These are phyloP conservation scores for Buphagus erythrorhynchus DNA, from an alignment of 2,797 vertebrate species.

Conservation along the genomic window DNA sequence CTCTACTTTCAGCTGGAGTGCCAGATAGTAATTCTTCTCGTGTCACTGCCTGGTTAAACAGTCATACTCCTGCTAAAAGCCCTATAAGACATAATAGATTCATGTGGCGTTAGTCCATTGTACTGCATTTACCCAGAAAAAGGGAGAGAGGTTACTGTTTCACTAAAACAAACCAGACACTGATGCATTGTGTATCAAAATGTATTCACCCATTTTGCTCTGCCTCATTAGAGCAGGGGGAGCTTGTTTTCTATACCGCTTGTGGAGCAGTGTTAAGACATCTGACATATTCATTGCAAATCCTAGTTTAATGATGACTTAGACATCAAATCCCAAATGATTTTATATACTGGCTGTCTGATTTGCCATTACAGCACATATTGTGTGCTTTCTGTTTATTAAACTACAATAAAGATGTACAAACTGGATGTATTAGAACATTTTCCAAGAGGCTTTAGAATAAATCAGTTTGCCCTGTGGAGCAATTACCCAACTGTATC, in stretches of 20 bases:
- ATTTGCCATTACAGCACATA: constrained; percentile 16
- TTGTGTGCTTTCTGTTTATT: constrained; percentile 50
- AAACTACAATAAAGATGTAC: constrained; percentile 4
- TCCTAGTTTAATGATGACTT: constrained; percentile 49
- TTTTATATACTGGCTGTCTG: constrained; percentile 39
- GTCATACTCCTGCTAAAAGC: constrained; percentile 78
- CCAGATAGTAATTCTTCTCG: constrained; percentile 80
- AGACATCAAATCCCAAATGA: constrained; percentile 36
- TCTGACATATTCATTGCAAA: constrained; percentile 65
- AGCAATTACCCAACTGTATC: background rate
- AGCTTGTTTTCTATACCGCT: constrained; percentile 49
- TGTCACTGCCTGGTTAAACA: constrained; percentile 86
- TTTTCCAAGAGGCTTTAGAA: background rate
- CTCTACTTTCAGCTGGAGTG: constrained; percentile 82
- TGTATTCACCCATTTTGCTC: constrained; percentile 70
- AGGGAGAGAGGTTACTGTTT: constrained; percentile 76
- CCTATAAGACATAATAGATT: constrained; percentile 82
- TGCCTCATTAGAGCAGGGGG: constrained; percentile 64
- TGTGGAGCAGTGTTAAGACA: constrained; percentile 53
- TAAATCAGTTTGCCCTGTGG: background rate
- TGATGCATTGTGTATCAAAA: constrained; percentile 77
- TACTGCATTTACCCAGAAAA: constrained; percentile 78
- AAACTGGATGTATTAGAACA: constrained; percentile 3
- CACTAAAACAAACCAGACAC: constrained; percentile 81
- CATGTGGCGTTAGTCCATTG: constrained; percentile 81